Evolutionary conservation across 2,888 invertebrate species (phyloP), one percentile per base, ranked within the genome.

Genomic region (Eulithis testata): DNA sequence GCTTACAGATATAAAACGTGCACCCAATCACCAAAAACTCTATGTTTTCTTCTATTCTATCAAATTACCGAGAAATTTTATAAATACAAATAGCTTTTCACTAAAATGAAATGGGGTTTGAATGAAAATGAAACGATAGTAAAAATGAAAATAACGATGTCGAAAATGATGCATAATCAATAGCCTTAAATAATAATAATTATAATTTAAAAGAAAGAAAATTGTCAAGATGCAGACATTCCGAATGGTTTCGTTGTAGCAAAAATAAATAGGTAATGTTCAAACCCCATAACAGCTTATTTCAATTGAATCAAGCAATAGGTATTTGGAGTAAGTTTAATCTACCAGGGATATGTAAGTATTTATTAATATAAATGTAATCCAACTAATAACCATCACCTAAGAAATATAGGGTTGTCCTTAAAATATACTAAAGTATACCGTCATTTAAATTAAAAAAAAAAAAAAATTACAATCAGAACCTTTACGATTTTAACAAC

Each of bases 181-280:
- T 81, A 79, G 79, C 84, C 84, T 87, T 88, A 75, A 82, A 80
- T 80, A 84, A 82, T 65, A 81, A 83, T 78, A 75, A 78, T 78
- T 76, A 84, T 78, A 76, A 79, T 78, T 76, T 67, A 67, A 78
- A 82, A 80, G 80, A 88, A 90, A 91, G 85, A 89, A 89, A 91
- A 93, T 91, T 91, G 93, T 93, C 93, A 93, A 93, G 93, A 93
- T 93, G 93, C 93, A 91, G 89, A 91, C 91, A 91, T 92, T 91
- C 92, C 89, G 89, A 88, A 88, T 83, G 81, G 89, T 82, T 82
- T 82, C 74, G 70, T 82, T 80, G 83, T 85, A 82, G 86, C 84
- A 89, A 91, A 65, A 85, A 85, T 84, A 90, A 90, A 89, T 51
- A 40, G 40, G 40, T 40, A 40, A 66, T 85, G 83, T 89, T 92